These are phyloP conservation scores for Melangyna quadrimaculata DNA, from an alignment of 2,888 invertebrate species.

Conservation along the genomic window DNA sequence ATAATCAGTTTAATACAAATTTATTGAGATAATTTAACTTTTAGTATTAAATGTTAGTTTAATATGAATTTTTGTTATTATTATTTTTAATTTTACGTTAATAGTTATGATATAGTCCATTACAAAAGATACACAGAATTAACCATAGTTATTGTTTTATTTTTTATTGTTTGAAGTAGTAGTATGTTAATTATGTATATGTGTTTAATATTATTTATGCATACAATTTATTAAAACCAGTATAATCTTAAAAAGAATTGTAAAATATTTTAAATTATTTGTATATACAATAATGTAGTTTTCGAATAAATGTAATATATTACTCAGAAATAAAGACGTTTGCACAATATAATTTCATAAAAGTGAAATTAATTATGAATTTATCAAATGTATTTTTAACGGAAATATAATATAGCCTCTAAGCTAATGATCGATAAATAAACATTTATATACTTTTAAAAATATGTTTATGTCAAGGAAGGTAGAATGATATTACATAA, in stretches of 20 bases:
- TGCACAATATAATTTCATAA: conserved; percentile 15
- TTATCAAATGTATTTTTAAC: conserved; percentile 9
- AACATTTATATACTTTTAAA: conserved; percentile 37
- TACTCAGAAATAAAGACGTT: conserved; percentile 23
- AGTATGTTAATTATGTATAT: conserved; percentile 31
- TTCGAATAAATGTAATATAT: conserved; percentile 25
- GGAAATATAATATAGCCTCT: conserved; percentile 63
- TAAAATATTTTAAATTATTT: conserved; percentile 16
- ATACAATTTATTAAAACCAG: conserved; percentile 9
- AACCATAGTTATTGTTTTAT: conserved; percentile 63
- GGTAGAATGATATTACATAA: conserved; percentile 50
- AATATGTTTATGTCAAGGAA: conserved; percentile 58
- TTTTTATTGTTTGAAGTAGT: conserved; percentile 50
- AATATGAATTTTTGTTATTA: neutral
- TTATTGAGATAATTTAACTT: conserved; percentile 25
- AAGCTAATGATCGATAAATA: conserved; percentile 60
- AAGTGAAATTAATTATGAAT: conserved; percentile 4
- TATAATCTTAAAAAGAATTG: conserved; percentile 13
- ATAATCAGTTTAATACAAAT: conserved; percentile 61
- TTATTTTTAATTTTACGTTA: conserved; percentile 42
- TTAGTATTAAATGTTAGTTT: conserved; percentile 27
- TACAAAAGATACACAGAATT: conserved; percentile 64
- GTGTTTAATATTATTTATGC: conserved; percentile 39
- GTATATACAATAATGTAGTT: conserved; percentile 52
- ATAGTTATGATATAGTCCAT: conserved; percentile 55